Evolutionary conservation across 2,888 invertebrate genomes (phyloP).

Genomic region (Cyclophora albipunctata): DNA sequence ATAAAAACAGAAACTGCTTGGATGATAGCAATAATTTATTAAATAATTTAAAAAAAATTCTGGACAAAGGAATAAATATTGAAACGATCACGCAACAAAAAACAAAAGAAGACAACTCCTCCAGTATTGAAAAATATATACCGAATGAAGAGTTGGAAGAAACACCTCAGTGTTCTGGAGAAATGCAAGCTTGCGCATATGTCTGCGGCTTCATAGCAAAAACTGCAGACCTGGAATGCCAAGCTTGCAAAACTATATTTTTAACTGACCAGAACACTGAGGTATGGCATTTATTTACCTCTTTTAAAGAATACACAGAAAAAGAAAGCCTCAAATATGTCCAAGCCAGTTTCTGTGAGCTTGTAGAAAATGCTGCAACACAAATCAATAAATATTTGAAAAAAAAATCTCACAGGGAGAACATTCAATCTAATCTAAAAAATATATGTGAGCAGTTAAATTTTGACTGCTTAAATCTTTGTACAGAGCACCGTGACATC

Average conservation of each 20-base stretch:
- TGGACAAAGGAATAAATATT: not conserved
- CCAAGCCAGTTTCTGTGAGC: slow-evolving; percentile 1
- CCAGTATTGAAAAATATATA: not conserved
- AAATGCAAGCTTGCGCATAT: too few relatives aligned
- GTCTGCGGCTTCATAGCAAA: slow-evolving; percentile 4
- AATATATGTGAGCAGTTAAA: too few relatives aligned
- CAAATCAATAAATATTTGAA: slow-evolving; percentile 5
- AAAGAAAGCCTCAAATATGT: not conserved
- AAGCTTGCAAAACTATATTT: not conserved
- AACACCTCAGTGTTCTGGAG: not conserved
- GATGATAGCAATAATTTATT: slow-evolving; percentile 1
- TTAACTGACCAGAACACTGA: slow-evolving; percentile 9
- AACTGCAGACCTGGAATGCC: not conserved
- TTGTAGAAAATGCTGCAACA: slow-evolving; percentile 3
- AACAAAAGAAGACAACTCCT: not conserved
- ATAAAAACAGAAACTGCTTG: slow-evolving; percentile 6
- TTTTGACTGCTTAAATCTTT: too few relatives aligned
- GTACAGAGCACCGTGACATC: too few relatives aligned
- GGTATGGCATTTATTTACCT: slow-evolving; percentile 3
- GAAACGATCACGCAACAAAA: not conserved
- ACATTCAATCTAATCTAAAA: too few relatives aligned
- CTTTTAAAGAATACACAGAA: slow-evolving; percentile 4
- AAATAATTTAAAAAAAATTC: not conserved
- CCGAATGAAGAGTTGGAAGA: slow-evolving; percentile 6
- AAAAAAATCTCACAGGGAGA: not conserved